phyloP scores from a whole-genome alignment of 1,140 invertebrate species.

The Aplysia californica region DNA sequence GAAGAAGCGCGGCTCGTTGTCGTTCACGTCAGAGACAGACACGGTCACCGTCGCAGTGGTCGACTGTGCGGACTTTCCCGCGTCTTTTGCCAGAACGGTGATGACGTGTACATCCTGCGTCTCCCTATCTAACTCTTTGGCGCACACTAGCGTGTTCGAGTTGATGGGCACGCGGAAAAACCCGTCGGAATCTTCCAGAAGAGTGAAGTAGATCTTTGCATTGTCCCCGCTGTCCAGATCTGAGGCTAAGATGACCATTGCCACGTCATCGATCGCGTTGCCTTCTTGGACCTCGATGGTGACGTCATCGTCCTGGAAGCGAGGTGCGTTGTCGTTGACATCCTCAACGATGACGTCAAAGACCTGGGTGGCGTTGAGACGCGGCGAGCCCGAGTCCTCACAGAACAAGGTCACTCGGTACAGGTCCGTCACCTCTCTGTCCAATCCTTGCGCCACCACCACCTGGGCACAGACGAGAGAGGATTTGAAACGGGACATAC shows the following conservation, averaged over 20 bases:
- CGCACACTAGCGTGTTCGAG: conserved; percentile 68
- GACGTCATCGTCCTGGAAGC: conserved; percentile 86
- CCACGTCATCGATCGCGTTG: conserved; percentile 37
- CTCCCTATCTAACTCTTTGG: conserved; percentile 80
- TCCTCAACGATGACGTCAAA: conserved; percentile 92
- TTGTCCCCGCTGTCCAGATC: conserved; percentile 91
- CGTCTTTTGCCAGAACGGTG: conserved; percentile 88
- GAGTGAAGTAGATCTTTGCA: conserved; percentile 70
- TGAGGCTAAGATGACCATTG: conserved; percentile 79
- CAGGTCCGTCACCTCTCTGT: conserved; percentile 36
- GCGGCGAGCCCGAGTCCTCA: conserved; percentile 78
- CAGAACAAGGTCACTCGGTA: conserved; percentile 46
- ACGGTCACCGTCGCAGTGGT: conserved; percentile 92
- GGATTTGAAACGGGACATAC: too few relatives aligned
- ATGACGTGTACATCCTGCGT: conserved; percentile 83
- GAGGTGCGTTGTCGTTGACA: conserved; percentile 94
- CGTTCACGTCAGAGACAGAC: conserved; percentile 91
- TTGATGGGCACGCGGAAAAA: conserved; percentile 77
- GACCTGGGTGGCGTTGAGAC: conserved; percentile 79
- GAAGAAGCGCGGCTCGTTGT: conserved; percentile 75
- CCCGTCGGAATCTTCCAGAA: conserved; percentile 37
- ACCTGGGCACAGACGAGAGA: conserved; percentile 41
- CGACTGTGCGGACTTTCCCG: conserved; percentile 74
- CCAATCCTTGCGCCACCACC: conserved; percentile 30
- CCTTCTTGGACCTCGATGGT: conserved; percentile 40